Evolutionary conservation across 1,140 invertebrate species (phyloP).

Genomic region (Halesus radiatus): DNA sequence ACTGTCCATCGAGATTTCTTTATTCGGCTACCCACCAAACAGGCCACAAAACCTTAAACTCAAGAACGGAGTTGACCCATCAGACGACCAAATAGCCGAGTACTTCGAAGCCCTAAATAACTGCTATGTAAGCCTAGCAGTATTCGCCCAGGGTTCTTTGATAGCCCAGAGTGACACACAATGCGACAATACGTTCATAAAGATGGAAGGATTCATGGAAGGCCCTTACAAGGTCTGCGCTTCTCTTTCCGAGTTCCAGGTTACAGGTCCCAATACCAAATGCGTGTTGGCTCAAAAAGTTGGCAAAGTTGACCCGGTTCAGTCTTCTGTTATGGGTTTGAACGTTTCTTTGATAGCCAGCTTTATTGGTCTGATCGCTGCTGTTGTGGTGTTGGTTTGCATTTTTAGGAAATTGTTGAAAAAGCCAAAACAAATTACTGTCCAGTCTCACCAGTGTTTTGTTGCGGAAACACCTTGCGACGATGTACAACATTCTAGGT

Average conservation of each 20-base stretch:
- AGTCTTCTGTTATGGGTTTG: constrained; percentile 66
- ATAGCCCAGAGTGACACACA: constrained; percentile 68
- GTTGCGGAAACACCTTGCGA: constrained; percentile 68
- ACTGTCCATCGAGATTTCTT: constrained; percentile 65
- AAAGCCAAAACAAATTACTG: constrained; percentile 64
- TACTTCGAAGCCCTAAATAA: constrained; percentile 61
- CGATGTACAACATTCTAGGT: constrained; percentile 70
- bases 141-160: constrained; percentile 65
- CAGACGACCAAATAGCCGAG: constrained; percentile 58
- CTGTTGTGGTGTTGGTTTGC: constrained; percentile 70
- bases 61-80: constrained; percentile 61
- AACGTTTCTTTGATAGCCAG: constrained; percentile 70
- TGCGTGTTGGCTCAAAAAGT: constrained; percentile 71
- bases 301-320: constrained; percentile 63
- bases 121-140: constrained; percentile 66
- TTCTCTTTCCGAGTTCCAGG: constrained; percentile 65
- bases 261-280: constrained; percentile 64
- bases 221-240: constrained; percentile 69
- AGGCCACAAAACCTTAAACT: constrained; percentile 60
- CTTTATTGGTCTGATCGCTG: constrained; percentile 69
- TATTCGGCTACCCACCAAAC: constrained; percentile 62
- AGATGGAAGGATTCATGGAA: constrained; percentile 68
- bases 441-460: constrained; percentile 70
- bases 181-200: constrained; percentile 64
- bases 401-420: constrained; percentile 71